A percentile compares a stretch with the other conserved stretches of the same genome.
Evolutionary conservation across 2,113 vertebrate genomes (phyloP).

Genomic region (Irena cyanogastra): DNA sequence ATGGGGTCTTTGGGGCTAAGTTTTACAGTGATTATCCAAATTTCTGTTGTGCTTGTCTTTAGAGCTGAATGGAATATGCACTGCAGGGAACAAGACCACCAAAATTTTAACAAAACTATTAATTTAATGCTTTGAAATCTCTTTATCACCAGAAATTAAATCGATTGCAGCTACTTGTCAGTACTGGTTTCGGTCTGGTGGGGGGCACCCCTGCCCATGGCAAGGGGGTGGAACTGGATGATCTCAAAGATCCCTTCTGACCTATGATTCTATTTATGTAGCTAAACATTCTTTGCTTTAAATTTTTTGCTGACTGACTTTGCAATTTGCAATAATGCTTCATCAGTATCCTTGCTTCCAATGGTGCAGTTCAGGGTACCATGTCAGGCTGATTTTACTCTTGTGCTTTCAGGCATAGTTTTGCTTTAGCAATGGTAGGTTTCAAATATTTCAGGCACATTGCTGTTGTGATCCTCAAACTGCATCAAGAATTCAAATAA

Average conservation of each 20-base stretch:
- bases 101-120: not conserved
- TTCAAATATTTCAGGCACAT: not conserved
- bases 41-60: not conserved
- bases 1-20: not conserved
- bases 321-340: not conserved
- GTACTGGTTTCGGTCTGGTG: not conserved
- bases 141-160: not conserved
- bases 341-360: not conserved
- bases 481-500: not conserved
- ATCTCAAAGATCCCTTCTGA: not conserved
- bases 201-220: not conserved
- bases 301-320: not conserved
- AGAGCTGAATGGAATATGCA: not conserved
- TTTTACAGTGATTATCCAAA: not conserved
- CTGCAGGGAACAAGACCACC: not conserved
- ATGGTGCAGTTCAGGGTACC: not conserved
- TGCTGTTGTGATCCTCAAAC: not conserved
- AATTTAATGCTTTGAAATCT: not conserved
- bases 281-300: not conserved
- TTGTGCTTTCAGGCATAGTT: not conserved
- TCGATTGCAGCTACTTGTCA: not conserved
- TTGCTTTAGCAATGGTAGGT: not conserved
- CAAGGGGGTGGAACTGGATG: not conserved
- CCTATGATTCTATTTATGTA: not conserved
- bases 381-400: not conserved